phyloP scores from a whole-genome alignment of 2,113 vertebrate genomes.

The Esox niger region DNA sequence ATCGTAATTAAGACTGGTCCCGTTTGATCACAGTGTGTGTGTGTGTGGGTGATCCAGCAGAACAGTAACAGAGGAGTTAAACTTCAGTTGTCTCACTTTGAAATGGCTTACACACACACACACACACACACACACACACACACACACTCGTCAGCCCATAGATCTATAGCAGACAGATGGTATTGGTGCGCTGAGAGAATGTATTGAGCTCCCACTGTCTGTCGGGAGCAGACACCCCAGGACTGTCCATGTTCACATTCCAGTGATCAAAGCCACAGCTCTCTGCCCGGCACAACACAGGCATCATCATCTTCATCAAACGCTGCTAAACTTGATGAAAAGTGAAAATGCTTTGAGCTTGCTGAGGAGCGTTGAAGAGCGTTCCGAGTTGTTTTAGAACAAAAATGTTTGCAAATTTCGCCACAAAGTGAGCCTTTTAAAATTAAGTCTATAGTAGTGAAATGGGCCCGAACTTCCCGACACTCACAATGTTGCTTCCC shows the following conservation, averaged over 20 bases:
- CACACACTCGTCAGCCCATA: constrained; percentile 59
- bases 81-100: constrained; percentile 24
- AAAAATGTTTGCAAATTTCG: too few relatives aligned
- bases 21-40: constrained; percentile 64
- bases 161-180: constrained; percentile 76
- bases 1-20: constrained; percentile 76
- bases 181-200: constrained; percentile 46
- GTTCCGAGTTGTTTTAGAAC: too few relatives aligned
- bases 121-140: constrained; percentile 21
- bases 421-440: too few relatives aligned
- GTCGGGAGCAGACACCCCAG: constrained; percentile 59
- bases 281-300: constrained; percentile 20
- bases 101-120: neutral
- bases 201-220: constrained; percentile 57
- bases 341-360: neutral
- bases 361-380: too few relatives aligned
- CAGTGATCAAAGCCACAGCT: constrained; percentile 61
- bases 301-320: constrained; percentile 25
- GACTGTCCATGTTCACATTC: constrained; percentile 65
- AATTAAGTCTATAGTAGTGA: constrained; percentile 55
- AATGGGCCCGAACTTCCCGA: too few relatives aligned
- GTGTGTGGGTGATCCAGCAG: constrained; percentile 55
- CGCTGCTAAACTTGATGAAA: constrained; percentile 43
- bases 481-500: too few relatives aligned
- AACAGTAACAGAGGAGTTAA: constrained; percentile 49